A percentile compares a stretch with the other conserved stretches of the same genome.
These are phyloP conservation scores for Solea senegalensis DNA, from an alignment of 2,113 vertebrate species.

Conservation along the genomic window DNA sequence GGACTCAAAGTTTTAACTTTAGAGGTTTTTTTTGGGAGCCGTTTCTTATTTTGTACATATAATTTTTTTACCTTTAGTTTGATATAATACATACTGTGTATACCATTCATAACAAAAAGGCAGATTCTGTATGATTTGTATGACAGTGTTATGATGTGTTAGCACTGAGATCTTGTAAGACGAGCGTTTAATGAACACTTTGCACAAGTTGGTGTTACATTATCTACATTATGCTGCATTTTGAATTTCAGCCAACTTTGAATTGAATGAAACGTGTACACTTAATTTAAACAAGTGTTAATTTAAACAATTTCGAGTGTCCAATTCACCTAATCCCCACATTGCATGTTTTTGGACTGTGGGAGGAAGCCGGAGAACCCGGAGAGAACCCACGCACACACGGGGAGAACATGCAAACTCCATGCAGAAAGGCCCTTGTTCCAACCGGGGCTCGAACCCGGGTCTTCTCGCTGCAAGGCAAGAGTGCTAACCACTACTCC, in stretches of 20 bases:
- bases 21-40: constrained; percentile 15
- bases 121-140: constrained; percentile 1
- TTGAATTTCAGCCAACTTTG: constrained; percentile 29
- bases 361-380: no score
- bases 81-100: constrained; percentile 8
- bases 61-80: constrained; percentile 63
- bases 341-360: no score
- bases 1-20: constrained; percentile 17
- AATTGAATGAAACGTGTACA: constrained; percentile 18
- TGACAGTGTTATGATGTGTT: not conserved
- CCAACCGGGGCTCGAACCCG: no score
- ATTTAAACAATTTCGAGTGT: no score
- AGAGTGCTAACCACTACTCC: no score
- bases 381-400: no score
- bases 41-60: constrained; percentile 52
- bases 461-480: no score
- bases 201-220: constrained; percentile 5
- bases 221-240: constrained; percentile 1
- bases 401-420: no score
- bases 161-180: not conserved
- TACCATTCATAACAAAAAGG: constrained; percentile 7
- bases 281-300: not conserved
- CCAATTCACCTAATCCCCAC: no score
- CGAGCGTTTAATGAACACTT: not conserved
- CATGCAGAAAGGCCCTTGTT: no score